Evolutionary conservation across 2,888 invertebrate species (phyloP).

Genomic region (Diabrotica balteata): DNA sequence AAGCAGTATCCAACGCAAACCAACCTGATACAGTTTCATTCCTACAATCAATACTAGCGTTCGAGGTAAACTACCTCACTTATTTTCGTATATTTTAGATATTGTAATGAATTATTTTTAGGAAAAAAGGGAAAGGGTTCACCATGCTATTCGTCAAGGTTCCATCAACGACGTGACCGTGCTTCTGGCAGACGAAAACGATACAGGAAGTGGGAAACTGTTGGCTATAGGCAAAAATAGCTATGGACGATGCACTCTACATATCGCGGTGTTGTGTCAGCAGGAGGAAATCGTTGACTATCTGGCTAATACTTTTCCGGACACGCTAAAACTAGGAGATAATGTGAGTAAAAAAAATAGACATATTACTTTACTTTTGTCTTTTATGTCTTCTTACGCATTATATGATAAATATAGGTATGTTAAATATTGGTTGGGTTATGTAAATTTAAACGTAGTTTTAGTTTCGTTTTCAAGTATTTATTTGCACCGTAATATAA

Average conservation of each 20-base stretch:
- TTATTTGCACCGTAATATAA: no score
- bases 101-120: slow-evolving; percentile 50
- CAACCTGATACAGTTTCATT: slow-evolving; percentile 73
- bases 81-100: no score
- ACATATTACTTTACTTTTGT: no score
- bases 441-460: no score
- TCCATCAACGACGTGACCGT: slow-evolving; percentile 68
- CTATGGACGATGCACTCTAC: slow-evolving; percentile 81
- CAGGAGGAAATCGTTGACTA: slow-evolving; percentile 82
- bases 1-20: slow-evolving; percentile 73
- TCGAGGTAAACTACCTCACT: slow-evolving; percentile 68
- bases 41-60: slow-evolving; percentile 74
- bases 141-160: slow-evolving; percentile 74
- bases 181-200: slow-evolving; percentile 63
- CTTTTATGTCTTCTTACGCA: background rate
- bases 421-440: no score
- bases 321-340: slow-evolving; percentile 79
- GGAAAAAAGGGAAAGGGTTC: slow-evolving; percentile 80
- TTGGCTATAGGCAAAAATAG: slow-evolving; percentile 70
- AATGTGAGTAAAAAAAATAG: slow-evolving; percentile 73
- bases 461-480: no score
- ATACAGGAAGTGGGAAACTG: slow-evolving; percentile 63
- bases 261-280: slow-evolving; percentile 86
- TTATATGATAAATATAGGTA: no score
- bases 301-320: slow-evolving; percentile 75